phyloP scores from a whole-genome alignment of 2,797 vertebrate species.

The Sphenopsis melanotis region DNA sequence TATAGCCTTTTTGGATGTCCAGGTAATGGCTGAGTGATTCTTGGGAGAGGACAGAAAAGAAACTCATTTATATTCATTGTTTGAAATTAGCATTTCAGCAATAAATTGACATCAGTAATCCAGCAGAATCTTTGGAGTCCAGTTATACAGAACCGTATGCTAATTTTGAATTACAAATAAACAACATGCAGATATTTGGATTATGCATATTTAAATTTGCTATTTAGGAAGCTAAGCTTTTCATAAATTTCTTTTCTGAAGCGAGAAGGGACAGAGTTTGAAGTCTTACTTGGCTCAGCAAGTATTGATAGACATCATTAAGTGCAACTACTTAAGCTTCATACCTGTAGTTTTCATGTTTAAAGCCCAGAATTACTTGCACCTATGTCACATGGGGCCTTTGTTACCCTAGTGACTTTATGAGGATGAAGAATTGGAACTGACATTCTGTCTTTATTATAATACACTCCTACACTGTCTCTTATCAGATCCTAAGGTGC shows the following conservation, averaged over 20 bases:
- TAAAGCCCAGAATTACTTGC: background rate
- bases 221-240: background rate
- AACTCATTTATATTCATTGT: background rate
- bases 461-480: slow-evolving; percentile 12
- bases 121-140: background rate
- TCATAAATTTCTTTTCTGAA: background rate
- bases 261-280: background rate
- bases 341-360: background rate
- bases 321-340: background rate
- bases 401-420: background rate
- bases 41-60: background rate
- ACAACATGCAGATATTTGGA: background rate
- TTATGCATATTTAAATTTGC: background rate
- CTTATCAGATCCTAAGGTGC: slow-evolving; percentile 46
- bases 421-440: background rate
- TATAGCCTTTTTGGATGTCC: background rate
- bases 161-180: background rate
- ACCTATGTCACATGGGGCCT: background rate
- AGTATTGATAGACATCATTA: background rate
- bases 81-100: background rate
- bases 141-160: background rate
- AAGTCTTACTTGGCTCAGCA: background rate
- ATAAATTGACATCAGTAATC: background rate
- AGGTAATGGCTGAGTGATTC: background rate
- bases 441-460: background rate